phyloP scores from a whole-genome alignment of 2,888 invertebrate genomes.

The Diloba caeruleocephala region DNA sequence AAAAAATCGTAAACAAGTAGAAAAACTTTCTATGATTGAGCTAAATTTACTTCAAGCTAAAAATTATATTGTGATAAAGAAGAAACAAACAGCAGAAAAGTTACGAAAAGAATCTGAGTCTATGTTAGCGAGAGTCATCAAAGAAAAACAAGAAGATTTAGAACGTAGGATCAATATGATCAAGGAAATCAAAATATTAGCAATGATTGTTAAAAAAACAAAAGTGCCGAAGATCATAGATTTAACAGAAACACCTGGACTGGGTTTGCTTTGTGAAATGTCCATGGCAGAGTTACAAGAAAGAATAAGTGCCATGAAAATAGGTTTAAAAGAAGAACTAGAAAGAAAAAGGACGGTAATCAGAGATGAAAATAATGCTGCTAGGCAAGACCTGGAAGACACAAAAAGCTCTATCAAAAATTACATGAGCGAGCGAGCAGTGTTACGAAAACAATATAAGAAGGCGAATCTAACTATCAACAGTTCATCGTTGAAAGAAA shows the following conservation, averaged over 20 bases:
- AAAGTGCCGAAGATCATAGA: slow-evolving; percentile 88
- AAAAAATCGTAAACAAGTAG: slow-evolving; percentile 82
- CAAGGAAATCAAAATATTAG: slow-evolving; percentile 85
- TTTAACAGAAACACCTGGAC: slow-evolving; percentile 88
- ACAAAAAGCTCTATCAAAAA: slow-evolving; percentile 79
- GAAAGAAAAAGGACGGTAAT: slow-evolving; percentile 83
- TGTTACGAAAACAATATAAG: slow-evolving; percentile 67
- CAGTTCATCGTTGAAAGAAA: slow-evolving; percentile 73
- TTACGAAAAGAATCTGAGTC: slow-evolving; percentile 73
- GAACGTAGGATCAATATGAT: slow-evolving; percentile 83
- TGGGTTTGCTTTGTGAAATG: slow-evolving; percentile 91
- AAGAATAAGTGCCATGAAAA: slow-evolving; percentile 83
- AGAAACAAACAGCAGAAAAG: slow-evolving; percentile 71
- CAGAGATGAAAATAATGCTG: slow-evolving; percentile 76
- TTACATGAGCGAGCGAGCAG: slow-evolving; percentile 72
- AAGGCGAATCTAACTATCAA: slow-evolving; percentile 57
- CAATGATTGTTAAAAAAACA: slow-evolving; percentile 84
- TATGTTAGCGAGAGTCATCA: slow-evolving; percentile 73
- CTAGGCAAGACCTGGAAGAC: slow-evolving; percentile 82
- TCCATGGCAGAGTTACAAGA: slow-evolving; percentile 90
- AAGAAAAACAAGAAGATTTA: slow-evolving; percentile 83
- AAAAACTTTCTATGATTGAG: slow-evolving; percentile 75
- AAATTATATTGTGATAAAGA: slow-evolving; percentile 65
- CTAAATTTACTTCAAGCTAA: slow-evolving; percentile 72
- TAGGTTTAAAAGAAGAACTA: slow-evolving; percentile 86